Base-by-base conservation (phyloP, 64 coral and sea anemone species). In the Dendrophyllia cribrosa region DNA sequence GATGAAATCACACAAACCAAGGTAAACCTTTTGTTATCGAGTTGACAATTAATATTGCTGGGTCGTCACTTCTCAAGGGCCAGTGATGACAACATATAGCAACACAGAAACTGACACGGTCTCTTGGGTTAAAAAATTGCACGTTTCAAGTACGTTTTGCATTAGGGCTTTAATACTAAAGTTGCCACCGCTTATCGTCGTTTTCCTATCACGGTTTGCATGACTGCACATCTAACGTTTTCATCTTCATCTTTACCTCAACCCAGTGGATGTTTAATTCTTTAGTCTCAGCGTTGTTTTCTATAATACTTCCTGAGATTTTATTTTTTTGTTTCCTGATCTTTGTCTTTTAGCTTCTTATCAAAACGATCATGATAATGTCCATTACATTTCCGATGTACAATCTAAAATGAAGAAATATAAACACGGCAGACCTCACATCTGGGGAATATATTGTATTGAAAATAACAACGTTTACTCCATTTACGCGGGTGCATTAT, bases 21-120 rank as follows among this genome's bases (percentile, higher is more conserved):
- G 4, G 16, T 60, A 16, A 67, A 50, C 45, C 14, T 84, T 67
- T 19, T 55, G 34, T 49, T 0, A 34, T 34, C 34, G 34, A 34
- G 45, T 44, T 74, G 71, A 47, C 71, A 47, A 45, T 7, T 13
- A 19, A 46, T 46, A 46, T 74, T 48, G 10, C 5, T 24, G 22
- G 8, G 3, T 58, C 21, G 58, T 59, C 77, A 81, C 4, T 59
- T 62, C 43, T 64, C 6, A 49, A 63, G 78, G 43, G 43, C 59
- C 16, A 43, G 26, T 65, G 78, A 61, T 82, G 78, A 82, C 59
- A 82, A n/a, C 77, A n/a, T 34, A 50, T 8, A 50, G 13, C 19
- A 20, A 10, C 2, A 1, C 73, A 20, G 20, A 56, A 82, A 81
- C 17, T 47, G 13, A 9, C 59, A 79, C 11, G 56, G 19, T 46